Evolutionary conservation across 1,140 invertebrate species (phyloP).

Genomic region (Drosophila pseudoananassae): DNA sequence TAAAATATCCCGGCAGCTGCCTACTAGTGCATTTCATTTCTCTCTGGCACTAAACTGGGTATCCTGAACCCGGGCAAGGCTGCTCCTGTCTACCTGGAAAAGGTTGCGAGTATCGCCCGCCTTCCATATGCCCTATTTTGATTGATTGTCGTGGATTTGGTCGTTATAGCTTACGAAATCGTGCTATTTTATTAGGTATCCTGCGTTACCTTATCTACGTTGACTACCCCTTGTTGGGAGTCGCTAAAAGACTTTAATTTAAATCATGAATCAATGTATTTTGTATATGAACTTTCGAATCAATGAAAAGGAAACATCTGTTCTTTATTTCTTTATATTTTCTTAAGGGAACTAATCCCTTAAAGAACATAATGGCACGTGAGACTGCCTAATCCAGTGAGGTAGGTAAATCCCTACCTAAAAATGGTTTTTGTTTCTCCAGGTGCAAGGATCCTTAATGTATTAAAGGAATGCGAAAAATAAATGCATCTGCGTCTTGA

Average conservation of each 20-base stretch:
- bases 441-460: constrained; percentile 9
- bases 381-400: constrained; percentile 53
- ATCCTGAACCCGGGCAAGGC: constrained; percentile 22
- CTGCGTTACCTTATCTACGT: background rate
- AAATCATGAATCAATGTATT: background rate
- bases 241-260: background rate
- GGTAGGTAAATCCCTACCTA: constrained; percentile 2
- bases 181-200: background rate
- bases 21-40: constrained; percentile 7
- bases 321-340: constrained; percentile 4
- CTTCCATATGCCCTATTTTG: constrained; percentile 9
- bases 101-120: background rate
- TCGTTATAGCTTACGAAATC: background rate
- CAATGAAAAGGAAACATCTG: constrained; percentile 28
- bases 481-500: background rate
- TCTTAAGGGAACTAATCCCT: constrained; percentile 24
- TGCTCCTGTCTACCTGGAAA: constrained; percentile 33
- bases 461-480: background rate
- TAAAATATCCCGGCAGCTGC: constrained; percentile 47
- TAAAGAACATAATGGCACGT: constrained; percentile 55
- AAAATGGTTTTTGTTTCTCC: background rate
- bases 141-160: constrained; percentile 14
- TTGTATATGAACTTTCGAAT: background rate
- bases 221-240: background rate
- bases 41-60: constrained; percentile 16